phyloP scores from a whole-genome alignment of 2,113 vertebrate genomes.

The Macroglossus sobrinus region DNA sequence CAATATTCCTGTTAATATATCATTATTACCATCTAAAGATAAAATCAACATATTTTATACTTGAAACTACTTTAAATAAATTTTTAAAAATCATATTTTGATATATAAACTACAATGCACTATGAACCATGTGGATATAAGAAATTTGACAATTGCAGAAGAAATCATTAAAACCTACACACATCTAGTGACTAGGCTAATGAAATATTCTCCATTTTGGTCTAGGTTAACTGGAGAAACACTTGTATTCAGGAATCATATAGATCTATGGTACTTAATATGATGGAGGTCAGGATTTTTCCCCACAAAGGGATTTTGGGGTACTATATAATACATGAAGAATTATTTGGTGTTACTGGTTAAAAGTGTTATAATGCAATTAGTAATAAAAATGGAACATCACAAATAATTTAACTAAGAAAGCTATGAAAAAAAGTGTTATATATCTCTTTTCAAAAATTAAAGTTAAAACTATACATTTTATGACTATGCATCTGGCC shows the following conservation, averaged over 20 bases:
- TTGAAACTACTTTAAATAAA: no score
- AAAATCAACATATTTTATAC: not conserved
- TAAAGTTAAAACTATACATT: not conserved
- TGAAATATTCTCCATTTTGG: not conserved
- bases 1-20: not conserved
- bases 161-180: slow-evolving; percentile 25
- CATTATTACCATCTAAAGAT: not conserved
- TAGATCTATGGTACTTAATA: not conserved
- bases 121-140: not conserved
- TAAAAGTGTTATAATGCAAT: not conserved
- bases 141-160: not conserved
- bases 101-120: not conserved
- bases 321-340: not conserved
- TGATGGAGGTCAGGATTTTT: not conserved
- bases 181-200: not conserved
- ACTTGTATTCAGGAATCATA: not conserved
- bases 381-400: not conserved
- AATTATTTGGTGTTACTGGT: not conserved
- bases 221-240: not conserved
- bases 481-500: not conserved
- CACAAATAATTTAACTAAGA: not conserved
- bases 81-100: not conserved
- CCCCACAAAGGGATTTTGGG: not conserved
- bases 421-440: not conserved
- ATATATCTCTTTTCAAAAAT: not conserved